These are phyloP conservation scores for Uloborus diversus DNA, from an alignment of 1,140 invertebrate species.

Conservation along the genomic window DNA sequence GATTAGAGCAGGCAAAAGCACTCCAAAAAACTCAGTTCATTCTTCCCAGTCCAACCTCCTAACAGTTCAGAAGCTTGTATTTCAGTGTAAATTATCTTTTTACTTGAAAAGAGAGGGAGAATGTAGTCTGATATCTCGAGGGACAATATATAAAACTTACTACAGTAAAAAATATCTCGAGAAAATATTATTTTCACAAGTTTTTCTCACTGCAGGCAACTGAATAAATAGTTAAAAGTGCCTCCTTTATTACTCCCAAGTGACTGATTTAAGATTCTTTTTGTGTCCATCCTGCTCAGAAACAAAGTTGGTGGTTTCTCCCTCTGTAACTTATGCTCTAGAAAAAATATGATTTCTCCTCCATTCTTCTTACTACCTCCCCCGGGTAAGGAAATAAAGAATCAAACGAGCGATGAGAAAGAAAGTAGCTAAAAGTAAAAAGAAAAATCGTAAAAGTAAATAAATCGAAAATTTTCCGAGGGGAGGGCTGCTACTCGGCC, in stretches of 20 bases:
- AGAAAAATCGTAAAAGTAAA: slow-evolving; percentile 3
- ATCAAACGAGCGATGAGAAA: slow-evolving; percentile 37
- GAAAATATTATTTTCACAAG: no score
- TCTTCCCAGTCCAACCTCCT: no score
- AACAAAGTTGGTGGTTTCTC: slow-evolving; percentile 47
- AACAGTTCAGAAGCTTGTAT: no score
- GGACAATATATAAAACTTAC: no score
- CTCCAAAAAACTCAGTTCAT: no score
- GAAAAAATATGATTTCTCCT: not conserved
- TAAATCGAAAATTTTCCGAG: slow-evolving; percentile 7
- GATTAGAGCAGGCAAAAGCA: no score
- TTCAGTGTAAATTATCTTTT: no score
- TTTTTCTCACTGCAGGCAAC: no score
- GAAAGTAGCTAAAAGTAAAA: not conserved
- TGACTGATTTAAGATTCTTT: slow-evolving; percentile 25
- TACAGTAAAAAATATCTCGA: no score
- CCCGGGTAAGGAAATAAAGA: not conserved
- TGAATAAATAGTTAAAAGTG: no score
- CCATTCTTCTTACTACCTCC: not conserved
- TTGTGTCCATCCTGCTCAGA: not conserved
- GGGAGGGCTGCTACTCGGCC: slow-evolving; percentile 9
- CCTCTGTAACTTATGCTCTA: slow-evolving; percentile 24
- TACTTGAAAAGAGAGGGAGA: no score
- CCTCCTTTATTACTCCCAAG: slow-evolving; percentile 27
- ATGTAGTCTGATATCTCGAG: no score